Conservation (phyloP, 2,888 invertebrate genomes). For the Melanargia galathea region DNA sequence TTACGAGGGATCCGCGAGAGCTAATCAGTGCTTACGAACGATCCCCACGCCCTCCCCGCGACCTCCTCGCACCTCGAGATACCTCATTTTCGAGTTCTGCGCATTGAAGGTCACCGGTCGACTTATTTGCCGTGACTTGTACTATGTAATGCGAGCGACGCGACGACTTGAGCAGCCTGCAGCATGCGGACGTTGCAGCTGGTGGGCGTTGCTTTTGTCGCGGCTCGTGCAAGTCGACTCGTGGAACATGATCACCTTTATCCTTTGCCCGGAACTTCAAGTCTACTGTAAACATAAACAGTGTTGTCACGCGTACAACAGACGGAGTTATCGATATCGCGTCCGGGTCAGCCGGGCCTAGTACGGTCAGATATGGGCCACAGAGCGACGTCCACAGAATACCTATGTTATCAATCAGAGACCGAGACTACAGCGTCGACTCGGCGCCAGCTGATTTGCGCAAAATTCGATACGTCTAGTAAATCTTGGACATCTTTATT, state of each 20-base stretch:
- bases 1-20: too few species aligned
- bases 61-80: too few species aligned
- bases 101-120: too few species aligned
- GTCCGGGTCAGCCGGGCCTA: slow-evolving; percentile 66
- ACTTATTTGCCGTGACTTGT: too few species aligned
- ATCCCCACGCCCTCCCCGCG: too few species aligned
- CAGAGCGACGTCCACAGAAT: slow-evolving; percentile 40
- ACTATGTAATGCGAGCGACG: too few species aligned
- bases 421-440: slow-evolving; percentile 34
- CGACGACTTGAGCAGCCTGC: too few species aligned
- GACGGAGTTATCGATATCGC: slow-evolving; percentile 63
- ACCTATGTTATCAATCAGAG: slow-evolving; percentile 38
- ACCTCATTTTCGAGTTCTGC: too few species aligned
- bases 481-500: neutral
- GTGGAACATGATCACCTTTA: neutral
- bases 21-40: too few species aligned
- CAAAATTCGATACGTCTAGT: slow-evolving; percentile 11
- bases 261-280: slow-evolving; percentile 47
- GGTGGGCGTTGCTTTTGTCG: neutral
- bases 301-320: slow-evolving; percentile 62
- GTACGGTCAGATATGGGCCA: slow-evolving; percentile 49
- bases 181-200: too few species aligned
- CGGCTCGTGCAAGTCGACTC: neutral
- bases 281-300: slow-evolving; percentile 55
- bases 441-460: slow-evolving; percentile 39